Evolutionary conservation across 2,888 invertebrate species (phyloP).

Genomic region (Drosophila lutescens): DNA sequence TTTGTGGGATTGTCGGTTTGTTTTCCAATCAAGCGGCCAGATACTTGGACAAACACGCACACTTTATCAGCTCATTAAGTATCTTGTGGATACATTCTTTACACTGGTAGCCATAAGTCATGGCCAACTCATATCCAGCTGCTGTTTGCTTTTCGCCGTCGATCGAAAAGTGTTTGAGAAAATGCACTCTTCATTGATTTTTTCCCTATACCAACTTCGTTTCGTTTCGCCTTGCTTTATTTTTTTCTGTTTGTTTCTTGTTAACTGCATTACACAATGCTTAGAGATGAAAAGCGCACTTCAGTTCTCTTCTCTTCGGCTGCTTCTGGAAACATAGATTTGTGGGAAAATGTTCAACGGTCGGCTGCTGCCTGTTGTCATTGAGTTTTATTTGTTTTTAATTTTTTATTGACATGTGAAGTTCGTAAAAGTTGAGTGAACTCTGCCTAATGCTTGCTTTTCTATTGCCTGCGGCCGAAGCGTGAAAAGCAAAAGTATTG

Average conservation of each 20-base stretch:
- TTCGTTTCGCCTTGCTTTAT: slow-evolving; percentile 19
- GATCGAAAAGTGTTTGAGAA: slow-evolving; percentile 65
- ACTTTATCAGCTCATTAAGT: slow-evolving; percentile 55
- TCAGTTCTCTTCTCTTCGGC: slow-evolving; percentile 22
- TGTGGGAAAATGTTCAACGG: slow-evolving; percentile 67
- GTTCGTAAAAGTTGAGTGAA: slow-evolving; percentile 75
- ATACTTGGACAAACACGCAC: slow-evolving; percentile 46
- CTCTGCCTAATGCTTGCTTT: slow-evolving; percentile 58
- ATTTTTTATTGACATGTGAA: slow-evolving; percentile 81
- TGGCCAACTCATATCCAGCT: slow-evolving; percentile 48
- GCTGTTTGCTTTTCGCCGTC: slow-evolving; percentile 59
- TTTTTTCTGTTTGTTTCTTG: slow-evolving; percentile 71
- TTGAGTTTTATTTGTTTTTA: slow-evolving; percentile 78
- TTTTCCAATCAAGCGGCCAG: slow-evolving; percentile 60
- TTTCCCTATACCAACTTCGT: slow-evolving; percentile 17
- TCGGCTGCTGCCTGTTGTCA: slow-evolving; percentile 51
- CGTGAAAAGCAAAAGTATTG: slow-evolving; percentile 72
- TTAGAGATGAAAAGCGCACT: slow-evolving; percentile 35
- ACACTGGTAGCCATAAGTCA: slow-evolving; percentile 56
- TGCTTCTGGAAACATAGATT: slow-evolving; percentile 72
- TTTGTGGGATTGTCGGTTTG: slow-evolving; percentile 24
- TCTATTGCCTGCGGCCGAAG: slow-evolving; percentile 43
- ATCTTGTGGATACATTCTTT: slow-evolving; percentile 38
- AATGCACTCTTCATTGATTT: slow-evolving; percentile 76
- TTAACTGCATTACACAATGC: slow-evolving; percentile 78